Conservation (phyloP, 2,113 vertebrate genomes). For the Romanogobio albipinnatus region DNA sequence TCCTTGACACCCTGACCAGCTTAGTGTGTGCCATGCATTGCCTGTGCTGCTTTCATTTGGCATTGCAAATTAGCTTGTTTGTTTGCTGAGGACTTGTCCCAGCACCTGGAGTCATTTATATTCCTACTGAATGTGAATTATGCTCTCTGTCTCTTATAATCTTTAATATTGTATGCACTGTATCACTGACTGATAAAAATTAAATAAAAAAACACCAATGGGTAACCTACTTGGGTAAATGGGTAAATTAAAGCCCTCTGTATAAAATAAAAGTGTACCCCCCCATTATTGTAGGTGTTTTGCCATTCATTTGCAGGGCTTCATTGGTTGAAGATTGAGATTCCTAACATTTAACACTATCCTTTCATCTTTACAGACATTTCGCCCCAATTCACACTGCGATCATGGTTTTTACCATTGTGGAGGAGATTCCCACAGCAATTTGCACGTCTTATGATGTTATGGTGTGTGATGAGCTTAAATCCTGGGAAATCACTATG, state of each 20-base stretch:
- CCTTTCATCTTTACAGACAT: background rate
- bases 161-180: conserved; percentile 51
- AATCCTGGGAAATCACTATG: background rate
- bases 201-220: conserved; percentile 53
- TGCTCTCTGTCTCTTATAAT: conserved; percentile 43
- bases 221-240: conserved; percentile 64
- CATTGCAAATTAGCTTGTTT: conserved; percentile 70
- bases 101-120: conserved; percentile 72
- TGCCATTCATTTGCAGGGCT: background rate
- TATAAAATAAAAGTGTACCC: conserved; percentile 64
- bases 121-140: conserved; percentile 65
- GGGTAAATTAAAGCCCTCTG: conserved; percentile 73
- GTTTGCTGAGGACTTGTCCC: conserved; percentile 66
- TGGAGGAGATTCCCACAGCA: background rate
- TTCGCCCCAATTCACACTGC: background rate
- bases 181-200: conserved; percentile 46
- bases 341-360: background rate
- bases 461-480: background rate
- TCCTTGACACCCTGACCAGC: conserved; percentile 23
- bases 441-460: background rate
- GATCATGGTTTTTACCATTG: background rate
- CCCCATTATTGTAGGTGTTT: background rate
- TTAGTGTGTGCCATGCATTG: conserved; percentile 6
- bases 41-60: conserved; percentile 41
- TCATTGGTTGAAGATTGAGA: background rate